Base-by-base conservation (phyloP, 2,797 vertebrate genomes). In the Sebastes kiyomatsui region DNA sequence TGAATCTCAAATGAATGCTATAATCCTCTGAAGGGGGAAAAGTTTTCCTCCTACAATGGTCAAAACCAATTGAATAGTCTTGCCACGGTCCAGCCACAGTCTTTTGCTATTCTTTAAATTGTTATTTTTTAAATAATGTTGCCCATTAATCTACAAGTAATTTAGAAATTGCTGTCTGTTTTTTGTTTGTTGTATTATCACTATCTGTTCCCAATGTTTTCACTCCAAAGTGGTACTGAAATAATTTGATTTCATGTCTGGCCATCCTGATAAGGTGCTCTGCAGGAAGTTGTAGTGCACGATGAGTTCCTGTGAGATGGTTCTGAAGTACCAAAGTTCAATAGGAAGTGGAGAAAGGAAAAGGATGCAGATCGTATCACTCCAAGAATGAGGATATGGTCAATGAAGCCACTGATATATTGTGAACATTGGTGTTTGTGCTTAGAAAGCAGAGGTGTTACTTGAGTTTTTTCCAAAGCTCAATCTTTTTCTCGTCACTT, bases 201-300 rank as follows among this genome's bases (percentile, higher is more conserved):
- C 35, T 67, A 46, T 23, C 13, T 68, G n/a, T 52, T 70, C 18
- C 23, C 7, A 18, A 27, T 74, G 46, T 68, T 86, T 86, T 75
- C 16, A 30, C 23, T 67, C 20, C 20, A 54, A 30, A 59, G 68
- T 59, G 27, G 25, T 59, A 22, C 69, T 77, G 38, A 78, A 81
- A 82, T 82, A 59, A 79, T 76, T 77, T 6, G 10, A 59, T 77
- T 49, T 64, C 77, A 74, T 4, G 71, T 90, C 93, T 96, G 96
- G 93, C 79, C 77, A 32, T 75, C 1, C 85, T 95, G 97, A 97
- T 97, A 97, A 97, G 93, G 81, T 83, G 18, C 88, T 93, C 88
- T 88, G 92, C 95, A 97, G 97, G 97, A 97, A 97, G 96, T 97
- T 88, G 82, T 96, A 94, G 92, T 93, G 81, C 38, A 90, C 77